Evolutionary conservation across 2,797 vertebrate genomes (phyloP), one percentile per base, ranked within the genome.

Genomic region (Tapirus indicus): DNA sequence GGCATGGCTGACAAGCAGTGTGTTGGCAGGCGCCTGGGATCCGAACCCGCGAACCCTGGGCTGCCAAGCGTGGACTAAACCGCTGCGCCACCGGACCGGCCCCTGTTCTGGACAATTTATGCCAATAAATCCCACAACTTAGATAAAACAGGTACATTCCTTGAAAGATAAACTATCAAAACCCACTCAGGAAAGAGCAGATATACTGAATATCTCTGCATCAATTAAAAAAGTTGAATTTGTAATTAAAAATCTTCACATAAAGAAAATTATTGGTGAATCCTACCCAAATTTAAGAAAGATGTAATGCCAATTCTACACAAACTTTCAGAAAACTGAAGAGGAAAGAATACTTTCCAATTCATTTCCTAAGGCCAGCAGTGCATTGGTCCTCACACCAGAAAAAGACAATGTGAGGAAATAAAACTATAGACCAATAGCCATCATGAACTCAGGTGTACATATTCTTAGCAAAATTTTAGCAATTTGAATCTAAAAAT

Each of bases 381-480:
- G 38, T 7, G 2, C 20, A 2, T 0, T 6, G 16, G 23, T n/a
- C 32, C 32, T 68, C 13, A 20, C 0, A 0, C 68, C 16, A 32
- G 80, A 60, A 78, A 80, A 41, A 84, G 66, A 58, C 47, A 27
- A 9, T 9, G 9, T 2, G 44, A 23, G 41, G 82, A 41, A 14
- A 38, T 6, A 11, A 44, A 75, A 11, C 69, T 32, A 16, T 21
- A 2, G 13, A 41, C 8, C n/a, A 68, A 13, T 29, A 29, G 62
- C 7, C 16, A 0, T 14, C 27, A 9, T 18, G 69, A 29, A 18
- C 5, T 20, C 47, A 13, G 54, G 32, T 8, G 27, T 27, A 35
- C 35, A 44, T 12, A 47, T 49, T 60, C 69, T 56, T 52, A 44
- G 58, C 16, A 58, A 9, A 35, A 12, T 52, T 38, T 78, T 35